Evolutionary conservation across 2,797 vertebrate genomes (phyloP), one percentile per base, ranked within the genome.

Genomic region (Cossypha caffra): DNA sequence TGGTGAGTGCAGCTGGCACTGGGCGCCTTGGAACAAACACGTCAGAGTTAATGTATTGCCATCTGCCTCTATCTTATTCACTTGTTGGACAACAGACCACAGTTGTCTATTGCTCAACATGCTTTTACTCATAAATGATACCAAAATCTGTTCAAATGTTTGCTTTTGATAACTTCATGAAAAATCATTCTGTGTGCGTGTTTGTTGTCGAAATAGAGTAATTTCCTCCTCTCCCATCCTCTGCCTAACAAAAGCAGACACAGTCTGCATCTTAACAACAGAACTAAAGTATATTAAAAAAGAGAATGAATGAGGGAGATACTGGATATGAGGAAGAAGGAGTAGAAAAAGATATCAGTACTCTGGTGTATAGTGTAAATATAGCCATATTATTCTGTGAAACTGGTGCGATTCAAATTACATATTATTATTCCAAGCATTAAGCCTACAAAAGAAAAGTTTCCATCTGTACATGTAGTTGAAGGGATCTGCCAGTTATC

Each of bases 41-140:
- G 1, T 23, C 57, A n/a, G 43, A 67, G 31, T 86, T 48, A 45
- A 42, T 63, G 48, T 9, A 26, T 23, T 42, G 51, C 88, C 84
- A 83, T 91, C 79, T 93, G 85, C 35, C 31, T 89, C 57, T 69
- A 1, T 91, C 95, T 90, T 91, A 61, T 68, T 94, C 93, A 64
- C 58, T 88, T 67, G 71, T 80, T 92, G 82, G 79, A 91, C 69
- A 85, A 71, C 72, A 88, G 66, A 67, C 48, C 61, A 58, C n/a
- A 52, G 28, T 42, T 66, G 54, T 79, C 64, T 80, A 68, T 38
- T 77, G 52, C 73, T 69, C 77, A 63, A 90, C 76, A 71, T 75
- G 58, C 10, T 82, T 75, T 85, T 88, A 67, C 31, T 88, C n/a
- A 58, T 71, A 76, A 81, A 51, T 67, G 26, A 35, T 54, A 68